Evolutionary conservation across 2,113 vertebrate genomes (phyloP).

Genomic region (Brienomyrus brachyistius): DNA sequence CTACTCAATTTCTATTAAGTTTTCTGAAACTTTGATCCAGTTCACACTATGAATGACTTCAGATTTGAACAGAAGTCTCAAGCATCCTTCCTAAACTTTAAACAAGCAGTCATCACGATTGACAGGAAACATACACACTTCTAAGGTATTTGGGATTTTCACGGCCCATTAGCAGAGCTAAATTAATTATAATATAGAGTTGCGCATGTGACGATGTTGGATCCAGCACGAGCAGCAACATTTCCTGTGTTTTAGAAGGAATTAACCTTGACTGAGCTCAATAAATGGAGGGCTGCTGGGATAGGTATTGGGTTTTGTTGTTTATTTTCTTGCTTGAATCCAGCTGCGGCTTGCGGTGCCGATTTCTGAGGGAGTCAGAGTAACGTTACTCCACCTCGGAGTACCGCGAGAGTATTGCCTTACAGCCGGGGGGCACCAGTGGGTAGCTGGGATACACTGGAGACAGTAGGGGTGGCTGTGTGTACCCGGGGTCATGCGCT

Average conservation of each 20-base stretch:
- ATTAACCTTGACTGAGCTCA: conserved; percentile 27
- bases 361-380: background rate
- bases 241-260: conserved; percentile 44
- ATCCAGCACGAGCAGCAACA: conserved; percentile 26
- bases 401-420: background rate
- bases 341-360: background rate
- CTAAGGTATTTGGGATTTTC: background rate
- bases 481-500: background rate
- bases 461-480: background rate
- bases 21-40: background rate
- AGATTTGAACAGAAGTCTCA: background rate
- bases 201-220: conserved; percentile 16
- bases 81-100: background rate
- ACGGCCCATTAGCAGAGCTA: conserved; percentile 36
- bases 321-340: background rate
- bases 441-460: background rate
- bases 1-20: background rate
- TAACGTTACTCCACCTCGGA: background rate
- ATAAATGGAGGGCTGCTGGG: conserved; percentile 15
- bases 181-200: conserved; percentile 35
- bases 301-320: conserved; percentile 19
- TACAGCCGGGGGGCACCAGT: background rate
- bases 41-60: background rate
- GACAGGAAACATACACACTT: background rate
- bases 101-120: background rate